Percentiles rank a stretch among this genome's conserved stretches.
Conservation (phyloP, 2,888 invertebrate genomes). For the Drosophila percnosoma region DNA sequence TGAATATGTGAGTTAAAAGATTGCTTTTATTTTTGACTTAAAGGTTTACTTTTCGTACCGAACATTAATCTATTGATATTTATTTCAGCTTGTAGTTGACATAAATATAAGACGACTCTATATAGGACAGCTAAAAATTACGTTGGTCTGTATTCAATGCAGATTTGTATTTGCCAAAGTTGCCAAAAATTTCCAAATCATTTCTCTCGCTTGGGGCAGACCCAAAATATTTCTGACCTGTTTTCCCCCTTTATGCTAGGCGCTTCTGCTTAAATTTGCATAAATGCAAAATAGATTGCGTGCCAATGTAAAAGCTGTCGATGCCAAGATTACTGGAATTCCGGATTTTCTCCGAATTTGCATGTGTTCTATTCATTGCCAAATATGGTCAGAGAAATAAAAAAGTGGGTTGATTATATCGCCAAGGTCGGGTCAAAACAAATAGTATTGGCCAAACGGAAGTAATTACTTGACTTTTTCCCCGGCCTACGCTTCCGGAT, state of each 20-base stretch:
- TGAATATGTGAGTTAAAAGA: background rate
- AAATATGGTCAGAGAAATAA: conserved; percentile 13
- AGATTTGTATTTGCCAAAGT: background rate
- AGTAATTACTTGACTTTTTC: conserved; percentile 60
- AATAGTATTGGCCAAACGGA: conserved; percentile 43
- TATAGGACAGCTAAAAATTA: background rate
- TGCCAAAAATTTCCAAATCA: conserved; percentile 26
- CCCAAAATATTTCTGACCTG: background rate
- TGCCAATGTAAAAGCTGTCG: conserved; percentile 28
- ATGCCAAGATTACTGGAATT: conserved; percentile 20
- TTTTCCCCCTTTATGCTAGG: conserved; percentile 13
- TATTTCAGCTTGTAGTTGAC: background rate
- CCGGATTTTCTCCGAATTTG: conserved; percentile 9
- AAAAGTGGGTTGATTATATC: conserved; percentile 5
- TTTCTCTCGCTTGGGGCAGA: conserved; percentile 24
- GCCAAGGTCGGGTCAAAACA: conserved; percentile 11
- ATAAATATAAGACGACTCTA: background rate
- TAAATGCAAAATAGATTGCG: conserved; percentile 52
- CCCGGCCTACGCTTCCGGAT: conserved; percentile 32
- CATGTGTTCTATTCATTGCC: conserved; percentile 8
- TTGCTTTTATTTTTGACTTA: background rate
- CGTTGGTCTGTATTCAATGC: conserved; percentile 3
- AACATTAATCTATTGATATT: background rate
- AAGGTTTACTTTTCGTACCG: background rate
- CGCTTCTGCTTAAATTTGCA: conserved; percentile 44